Evolutionary conservation across 2,888 invertebrate species (phyloP).

Genomic region (Fabriciana adippe): DNA sequence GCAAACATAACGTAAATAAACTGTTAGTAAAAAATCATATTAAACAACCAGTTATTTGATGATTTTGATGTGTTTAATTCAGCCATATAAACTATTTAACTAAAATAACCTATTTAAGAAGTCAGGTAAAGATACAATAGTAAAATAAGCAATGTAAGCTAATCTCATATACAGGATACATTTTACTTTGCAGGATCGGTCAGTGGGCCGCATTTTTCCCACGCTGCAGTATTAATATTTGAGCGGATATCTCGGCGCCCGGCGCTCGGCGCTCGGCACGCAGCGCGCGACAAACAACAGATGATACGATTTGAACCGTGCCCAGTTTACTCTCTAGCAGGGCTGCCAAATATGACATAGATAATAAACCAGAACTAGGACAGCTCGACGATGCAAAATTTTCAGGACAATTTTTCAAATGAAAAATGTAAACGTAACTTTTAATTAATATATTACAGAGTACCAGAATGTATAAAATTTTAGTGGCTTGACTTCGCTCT

Average conservation of each 20-base stretch:
- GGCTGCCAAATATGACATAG: not conserved
- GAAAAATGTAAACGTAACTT: no score
- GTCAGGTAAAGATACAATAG: no score
- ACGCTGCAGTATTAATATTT: slow-evolving; percentile 14
- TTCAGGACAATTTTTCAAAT: not conserved
- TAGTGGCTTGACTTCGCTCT: no score
- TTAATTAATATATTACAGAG: no score
- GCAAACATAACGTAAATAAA: no score
- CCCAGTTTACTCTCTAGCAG: not conserved
- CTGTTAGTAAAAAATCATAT: no score
- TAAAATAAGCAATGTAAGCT: slow-evolving; percentile 4
- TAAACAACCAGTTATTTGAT: no score
- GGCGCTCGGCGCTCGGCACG: not conserved
- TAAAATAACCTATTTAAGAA: not conserved
- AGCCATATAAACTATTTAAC: no score
- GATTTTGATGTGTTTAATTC: no score
- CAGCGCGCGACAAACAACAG: slow-evolving; percentile 16
- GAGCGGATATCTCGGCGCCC: not conserved
- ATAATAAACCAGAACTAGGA: not conserved
- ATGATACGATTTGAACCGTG: slow-evolving; percentile 12
- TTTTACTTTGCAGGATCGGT: not conserved
- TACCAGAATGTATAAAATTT: no score
- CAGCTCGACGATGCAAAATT: not conserved
- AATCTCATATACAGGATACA: not conserved
- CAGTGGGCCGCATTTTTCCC: slow-evolving; percentile 11